A percentile compares a stretch with the other conserved stretches of the same genome.
Evolutionary conservation across 2,888 invertebrate genomes (phyloP).

Genomic region (Yponomeuta plumbellus): DNA sequence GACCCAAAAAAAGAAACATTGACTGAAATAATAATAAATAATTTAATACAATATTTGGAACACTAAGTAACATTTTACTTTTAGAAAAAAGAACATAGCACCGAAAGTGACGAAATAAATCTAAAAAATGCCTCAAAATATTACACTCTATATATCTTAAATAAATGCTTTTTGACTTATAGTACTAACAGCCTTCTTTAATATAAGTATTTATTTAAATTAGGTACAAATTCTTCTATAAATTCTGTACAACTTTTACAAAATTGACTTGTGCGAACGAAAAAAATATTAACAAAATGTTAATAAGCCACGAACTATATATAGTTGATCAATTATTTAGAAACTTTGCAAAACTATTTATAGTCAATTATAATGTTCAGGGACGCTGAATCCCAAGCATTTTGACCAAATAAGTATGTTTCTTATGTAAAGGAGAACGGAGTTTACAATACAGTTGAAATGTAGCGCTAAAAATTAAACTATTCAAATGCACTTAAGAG

Average conservation of each 20-base stretch:
- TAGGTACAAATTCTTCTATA: background rate
- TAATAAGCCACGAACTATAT: too few relatives aligned
- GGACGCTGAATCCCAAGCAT: too few relatives aligned
- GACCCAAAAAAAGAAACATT: too few relatives aligned
- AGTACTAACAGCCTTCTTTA: conserved; percentile 24
- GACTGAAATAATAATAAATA: too few relatives aligned
- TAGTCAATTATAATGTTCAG: too few relatives aligned
- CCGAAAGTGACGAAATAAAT: background rate
- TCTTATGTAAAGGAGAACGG: too few relatives aligned
- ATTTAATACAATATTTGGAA: too few relatives aligned
- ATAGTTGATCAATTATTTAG: too few relatives aligned
- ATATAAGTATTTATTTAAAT: conserved; percentile 1
- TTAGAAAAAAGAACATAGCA: background rate
- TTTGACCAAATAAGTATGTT: too few relatives aligned
- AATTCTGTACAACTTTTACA: conserved; percentile 1
- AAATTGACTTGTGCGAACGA: background rate
- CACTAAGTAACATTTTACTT: background rate
- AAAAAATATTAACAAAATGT: too few relatives aligned
- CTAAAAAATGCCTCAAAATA: background rate
- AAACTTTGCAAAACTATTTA: too few relatives aligned
- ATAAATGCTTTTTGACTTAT: conserved; percentile 13
- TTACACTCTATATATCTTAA: conserved; percentile 3
- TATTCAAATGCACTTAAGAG: background rate
- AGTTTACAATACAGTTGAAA: too few relatives aligned
- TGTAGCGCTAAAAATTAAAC: background rate